These are phyloP conservation scores for Neria commutata DNA, from an alignment of 2,888 invertebrate genomes.

Conservation along the genomic window DNA sequence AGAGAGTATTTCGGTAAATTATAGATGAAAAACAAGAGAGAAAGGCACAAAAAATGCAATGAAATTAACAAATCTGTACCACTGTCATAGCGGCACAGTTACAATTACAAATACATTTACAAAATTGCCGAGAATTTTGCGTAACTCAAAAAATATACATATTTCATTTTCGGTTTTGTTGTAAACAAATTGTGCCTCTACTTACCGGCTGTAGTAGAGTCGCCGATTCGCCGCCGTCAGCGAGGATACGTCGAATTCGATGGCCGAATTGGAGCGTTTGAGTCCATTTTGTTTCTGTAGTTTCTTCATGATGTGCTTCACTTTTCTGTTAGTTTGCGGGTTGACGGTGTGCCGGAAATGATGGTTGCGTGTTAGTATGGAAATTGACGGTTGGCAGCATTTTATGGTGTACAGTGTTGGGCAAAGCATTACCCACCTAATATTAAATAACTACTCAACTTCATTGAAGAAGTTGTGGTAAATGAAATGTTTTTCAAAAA, in stretches of 20 bases:
- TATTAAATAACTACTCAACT: no score
- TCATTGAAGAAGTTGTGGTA: no score
- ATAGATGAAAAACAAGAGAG: conserved; percentile 26
- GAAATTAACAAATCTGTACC: neutral
- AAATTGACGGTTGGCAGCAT: no score
- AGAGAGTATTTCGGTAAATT: conserved; percentile 30
- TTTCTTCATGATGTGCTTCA: conserved; percentile 65
- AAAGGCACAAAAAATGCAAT: conserved; percentile 27
- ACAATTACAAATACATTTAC: neutral
- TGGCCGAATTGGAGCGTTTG: conserved; percentile 72
- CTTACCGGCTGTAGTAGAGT: conserved; percentile 66
- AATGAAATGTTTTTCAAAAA: no score
- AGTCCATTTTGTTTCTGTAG: conserved; percentile 62
- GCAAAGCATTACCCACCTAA: no score
- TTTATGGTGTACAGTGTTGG: no score
- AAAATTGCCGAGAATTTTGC: neutral
- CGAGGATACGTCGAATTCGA: conserved; percentile 70
- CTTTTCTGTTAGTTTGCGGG: conserved; percentile 57
- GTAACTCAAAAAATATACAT: neutral
- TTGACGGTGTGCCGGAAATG: no score
- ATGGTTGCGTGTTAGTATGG: no score
- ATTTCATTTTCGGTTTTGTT: conserved; percentile 12
- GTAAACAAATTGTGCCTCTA: conserved; percentile 27
- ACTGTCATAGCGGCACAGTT: neutral
- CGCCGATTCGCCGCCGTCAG: conserved; percentile 71